Conservation (phyloP, 2,113 vertebrate genomes). For the Takifugu flavidus region DNA sequence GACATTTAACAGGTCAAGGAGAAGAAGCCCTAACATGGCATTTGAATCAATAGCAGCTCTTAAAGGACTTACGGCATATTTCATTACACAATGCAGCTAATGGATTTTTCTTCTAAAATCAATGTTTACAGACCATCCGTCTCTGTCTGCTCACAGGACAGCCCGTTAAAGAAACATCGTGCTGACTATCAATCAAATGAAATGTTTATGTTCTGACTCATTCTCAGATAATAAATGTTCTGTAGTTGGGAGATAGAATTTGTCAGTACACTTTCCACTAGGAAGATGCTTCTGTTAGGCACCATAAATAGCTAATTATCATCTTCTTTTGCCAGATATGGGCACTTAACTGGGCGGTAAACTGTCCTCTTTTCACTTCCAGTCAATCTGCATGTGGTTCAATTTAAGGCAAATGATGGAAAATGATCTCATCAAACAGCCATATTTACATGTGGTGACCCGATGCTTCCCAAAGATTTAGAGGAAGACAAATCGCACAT, state of each 20-base stretch:
- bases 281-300: not conserved
- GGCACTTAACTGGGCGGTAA: too few species aligned
- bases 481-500: slow-evolving; percentile 16
- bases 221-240: too few species aligned
- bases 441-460: not conserved
- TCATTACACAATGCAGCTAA: slow-evolving; percentile 27
- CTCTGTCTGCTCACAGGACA: not conserved
- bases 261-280: too few species aligned
- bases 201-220: too few species aligned
- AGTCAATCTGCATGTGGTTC: too few species aligned
- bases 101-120: slow-evolving; percentile 12
- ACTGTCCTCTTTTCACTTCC: too few species aligned
- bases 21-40: slow-evolving; percentile 15
- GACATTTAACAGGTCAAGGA: not conserved
- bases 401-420: not conserved
- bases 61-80: slow-evolving; percentile 41
- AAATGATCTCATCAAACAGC: not conserved
- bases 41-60: slow-evolving; percentile 43
- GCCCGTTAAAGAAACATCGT: too few species aligned
- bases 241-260: too few species aligned
- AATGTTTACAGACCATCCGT: slow-evolving; percentile 13
- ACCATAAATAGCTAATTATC: not conserved
- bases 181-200: too few species aligned
- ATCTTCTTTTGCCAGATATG: too few species aligned
- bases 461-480: slow-evolving; percentile 2